A percentile compares a stretch with the other conserved stretches of the same genome.
Evolutionary conservation across 2,888 invertebrate genomes (phyloP).

Genomic region (Tineola bisselliella): DNA sequence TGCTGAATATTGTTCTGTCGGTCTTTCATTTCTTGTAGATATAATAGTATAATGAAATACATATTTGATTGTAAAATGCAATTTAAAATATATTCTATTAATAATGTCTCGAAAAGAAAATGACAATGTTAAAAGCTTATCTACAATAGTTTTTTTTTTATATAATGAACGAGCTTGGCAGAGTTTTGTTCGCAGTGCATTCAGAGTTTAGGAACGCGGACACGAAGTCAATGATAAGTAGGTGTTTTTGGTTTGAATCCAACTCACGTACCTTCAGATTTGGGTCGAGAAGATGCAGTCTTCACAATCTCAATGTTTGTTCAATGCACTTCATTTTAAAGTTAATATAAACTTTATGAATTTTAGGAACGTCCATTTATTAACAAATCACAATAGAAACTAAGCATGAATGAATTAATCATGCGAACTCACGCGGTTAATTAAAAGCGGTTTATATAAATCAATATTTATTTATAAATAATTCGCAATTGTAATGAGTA

Average conservation of each 20-base stretch:
- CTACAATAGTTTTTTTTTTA: background rate
- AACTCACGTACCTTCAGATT: conserved; percentile 42
- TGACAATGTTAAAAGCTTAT: background rate
- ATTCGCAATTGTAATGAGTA: background rate
- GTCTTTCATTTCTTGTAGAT: too few relatives aligned
- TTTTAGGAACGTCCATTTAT: background rate
- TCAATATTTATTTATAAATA: background rate
- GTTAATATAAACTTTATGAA: background rate
- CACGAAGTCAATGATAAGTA: background rate
- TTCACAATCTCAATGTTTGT: background rate
- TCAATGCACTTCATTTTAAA: background rate
- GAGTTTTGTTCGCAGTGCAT: background rate
- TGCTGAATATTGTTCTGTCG: too few relatives aligned
- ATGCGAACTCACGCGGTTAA: background rate
- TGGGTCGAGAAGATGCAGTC: conserved; percentile 22
- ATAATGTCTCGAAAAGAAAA: background rate
- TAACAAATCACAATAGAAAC: background rate
- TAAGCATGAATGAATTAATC: conserved; percentile 2
- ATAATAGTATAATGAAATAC: too few relatives aligned
- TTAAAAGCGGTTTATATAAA: background rate
- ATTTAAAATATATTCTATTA: background rate
- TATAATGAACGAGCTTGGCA: background rate
- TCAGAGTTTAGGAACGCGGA: conserved; percentile 9
- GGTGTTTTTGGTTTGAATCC: conserved; percentile 41
- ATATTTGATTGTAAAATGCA: too few relatives aligned